Evolutionary conservation across 2,113 vertebrate genomes (phyloP), one percentile per base, ranked within the genome.

Genomic region (Oreocharis arfaki): DNA sequence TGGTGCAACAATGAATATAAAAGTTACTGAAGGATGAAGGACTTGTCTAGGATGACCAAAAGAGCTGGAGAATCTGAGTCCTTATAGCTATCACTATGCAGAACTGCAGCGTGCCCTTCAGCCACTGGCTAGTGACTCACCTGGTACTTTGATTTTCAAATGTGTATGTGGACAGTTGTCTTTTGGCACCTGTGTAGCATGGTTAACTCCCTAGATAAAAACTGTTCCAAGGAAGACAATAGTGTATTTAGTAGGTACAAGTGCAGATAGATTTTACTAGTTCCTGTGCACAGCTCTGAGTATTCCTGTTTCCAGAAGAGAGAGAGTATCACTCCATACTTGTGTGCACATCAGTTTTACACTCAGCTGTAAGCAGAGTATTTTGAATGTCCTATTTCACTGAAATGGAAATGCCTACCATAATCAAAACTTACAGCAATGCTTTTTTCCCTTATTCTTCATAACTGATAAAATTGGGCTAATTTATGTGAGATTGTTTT

Each of bases 401-500:
- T 84, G 84, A 94, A 95, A 90, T 32, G 46, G 47, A 89, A 79
- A 95, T 85, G 87, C 92, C 57, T 93, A 77, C 68, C 11, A 6
- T 67, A 90, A 61, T 78, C 76, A 92, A 88, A 97, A 93, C 55
- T 90, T 90, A 52, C n/a, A 91, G 59, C 49, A 46, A 9, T 79
- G 47, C 14, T 69, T 90, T 93, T 86, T 61, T 80, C 39, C 61
- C 30, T 53, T 65, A 13, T 87, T 95, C 75, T 79, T 90, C 53
- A 21, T 80, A 90, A 91, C 63, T 93, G 69, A 88, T 93, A 90
- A 97, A 97, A 87, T 87, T 94, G 61, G 69, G 63, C 73, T 86
- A 89, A 94, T 97, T 92, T 97, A 86, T 96, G 94, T 97, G 86
- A 92, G 97, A 95, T 93, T 96, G 83, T 90, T 95, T 88, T 93